These are phyloP conservation scores for Drosophila limbata DNA, from an alignment of 2,888 invertebrate species.

Conservation along the genomic window DNA sequence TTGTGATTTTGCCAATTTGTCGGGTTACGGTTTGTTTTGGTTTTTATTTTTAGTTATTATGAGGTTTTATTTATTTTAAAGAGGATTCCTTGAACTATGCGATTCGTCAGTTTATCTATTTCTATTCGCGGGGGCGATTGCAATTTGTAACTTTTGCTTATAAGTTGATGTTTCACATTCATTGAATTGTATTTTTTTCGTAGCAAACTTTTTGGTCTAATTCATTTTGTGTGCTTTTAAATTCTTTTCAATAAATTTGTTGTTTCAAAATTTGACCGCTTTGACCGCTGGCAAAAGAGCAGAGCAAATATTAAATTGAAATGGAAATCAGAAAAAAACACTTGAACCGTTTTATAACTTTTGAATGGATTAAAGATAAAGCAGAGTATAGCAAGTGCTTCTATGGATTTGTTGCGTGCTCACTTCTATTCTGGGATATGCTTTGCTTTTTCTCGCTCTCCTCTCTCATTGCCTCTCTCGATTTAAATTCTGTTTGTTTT, in stretches of 20 bases:
- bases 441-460: conserved; percentile 5
- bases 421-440: conserved; percentile 29
- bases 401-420: conserved; percentile 14
- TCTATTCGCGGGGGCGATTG: conserved; percentile 23
- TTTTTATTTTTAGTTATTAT: conserved; percentile 54
- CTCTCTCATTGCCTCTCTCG: not conserved
- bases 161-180: conserved; percentile 5
- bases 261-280: conserved; percentile 61
- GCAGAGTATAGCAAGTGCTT: conserved; percentile 23
- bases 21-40: conserved; percentile 48
- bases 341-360: conserved; percentile 43
- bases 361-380: conserved; percentile 39
- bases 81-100: conserved; percentile 30
- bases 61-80: conserved; percentile 39
- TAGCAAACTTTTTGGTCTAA: not conserved
- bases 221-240: conserved; percentile 13
- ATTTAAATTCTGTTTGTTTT: conserved; percentile 4
- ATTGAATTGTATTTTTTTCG: conserved; percentile 2
- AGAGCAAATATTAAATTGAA: not conserved
- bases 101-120: not conserved
- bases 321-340: conserved; percentile 22
- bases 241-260: conserved; percentile 27
- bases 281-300: conserved; percentile 65
- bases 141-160: conserved; percentile 33
- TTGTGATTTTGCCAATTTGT: conserved; percentile 22